Evolutionary conservation across 2,113 vertebrate genomes (phyloP), one percentile per base, ranked within the genome.

Genomic region (Ardeotis arabs): DNA sequence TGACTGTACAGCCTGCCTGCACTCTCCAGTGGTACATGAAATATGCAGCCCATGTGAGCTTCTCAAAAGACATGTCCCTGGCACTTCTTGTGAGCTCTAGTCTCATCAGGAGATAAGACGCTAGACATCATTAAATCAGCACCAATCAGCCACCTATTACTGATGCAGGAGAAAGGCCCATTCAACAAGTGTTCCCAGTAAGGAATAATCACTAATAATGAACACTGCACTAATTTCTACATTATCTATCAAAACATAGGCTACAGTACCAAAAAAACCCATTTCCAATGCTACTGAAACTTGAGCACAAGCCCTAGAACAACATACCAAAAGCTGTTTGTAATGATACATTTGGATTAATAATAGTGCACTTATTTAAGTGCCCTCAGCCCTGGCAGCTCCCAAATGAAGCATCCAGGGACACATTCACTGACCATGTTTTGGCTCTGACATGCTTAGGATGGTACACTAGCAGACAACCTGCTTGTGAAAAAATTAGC

Each of bases 101-200:
- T 58, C 82, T 96, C 82, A 85, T 91, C 78, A 90, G 74, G 37
- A 90, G 84, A 58, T 88, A 73, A 91, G 81, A 83, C 2, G 33
- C 33, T 88, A 31, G 29, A 89, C 68, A 80, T 87, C 75, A 47
- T 70, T 84, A 90, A 90, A 90, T 74, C 82, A 93, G 68, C 35
- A 87, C 44, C 66, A 78, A 68, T 89, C 91, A 94, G 74, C n/a
- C 74, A 62, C 39, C 37, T 67, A 68, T 63, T 82, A 68, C 19
- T 31, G 59, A 31, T 75, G 37, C 75, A 83, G 75, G 50, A 91
- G 74, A 89, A 91, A 80, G 45, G n/a, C 23, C 72, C 41, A 35
- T 75, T 88, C 63, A 62, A 91, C n/a, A 85, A 83, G 67, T 1
- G 4, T 69, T 66, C 44, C 45, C 39, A n/a, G 63, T 22, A 83